Evolutionary conservation across 1,140 invertebrate genomes (phyloP).

Genomic region (Eriosoma lanigerum): DNA sequence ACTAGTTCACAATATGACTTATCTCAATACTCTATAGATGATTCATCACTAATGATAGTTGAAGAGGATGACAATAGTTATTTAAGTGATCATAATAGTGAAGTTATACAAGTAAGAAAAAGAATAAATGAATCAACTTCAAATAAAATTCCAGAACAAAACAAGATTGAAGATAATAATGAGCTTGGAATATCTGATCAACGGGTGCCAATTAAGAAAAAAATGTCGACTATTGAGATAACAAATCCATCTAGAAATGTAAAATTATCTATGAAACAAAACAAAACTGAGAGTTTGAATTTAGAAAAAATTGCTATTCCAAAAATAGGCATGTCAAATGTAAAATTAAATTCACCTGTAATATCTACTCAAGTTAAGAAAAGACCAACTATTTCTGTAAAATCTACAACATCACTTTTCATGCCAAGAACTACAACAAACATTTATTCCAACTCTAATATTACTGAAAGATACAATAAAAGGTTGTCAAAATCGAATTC

Average conservation of each 20-base stretch:
- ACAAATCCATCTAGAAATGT: neutral
- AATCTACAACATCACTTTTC: neutral
- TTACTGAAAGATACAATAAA: neutral
- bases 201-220: neutral
- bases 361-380: slow-evolving; percentile 16
- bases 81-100: neutral
- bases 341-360: neutral
- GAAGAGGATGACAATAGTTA: neutral
- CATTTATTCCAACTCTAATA: neutral
- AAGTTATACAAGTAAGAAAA: neutral
- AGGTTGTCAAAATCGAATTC: neutral
- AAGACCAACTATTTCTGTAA: neutral
- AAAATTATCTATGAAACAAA: neutral
- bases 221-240: neutral
- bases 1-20: neutral
- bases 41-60: neutral
- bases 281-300: slow-evolving; percentile 7
- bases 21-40: neutral
- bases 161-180: neutral
- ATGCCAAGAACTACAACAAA: neutral
- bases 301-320: slow-evolving; percentile 18
- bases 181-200: neutral
- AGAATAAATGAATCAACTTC: neutral
- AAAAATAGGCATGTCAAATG: neutral
- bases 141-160: neutral